A percentile compares a stretch with the other conserved stretches of the same genome.
These are phyloP conservation scores for Puntigrus tetrazona DNA, from an alignment of 2,113 vertebrate genomes.

Conservation along the genomic window DNA sequence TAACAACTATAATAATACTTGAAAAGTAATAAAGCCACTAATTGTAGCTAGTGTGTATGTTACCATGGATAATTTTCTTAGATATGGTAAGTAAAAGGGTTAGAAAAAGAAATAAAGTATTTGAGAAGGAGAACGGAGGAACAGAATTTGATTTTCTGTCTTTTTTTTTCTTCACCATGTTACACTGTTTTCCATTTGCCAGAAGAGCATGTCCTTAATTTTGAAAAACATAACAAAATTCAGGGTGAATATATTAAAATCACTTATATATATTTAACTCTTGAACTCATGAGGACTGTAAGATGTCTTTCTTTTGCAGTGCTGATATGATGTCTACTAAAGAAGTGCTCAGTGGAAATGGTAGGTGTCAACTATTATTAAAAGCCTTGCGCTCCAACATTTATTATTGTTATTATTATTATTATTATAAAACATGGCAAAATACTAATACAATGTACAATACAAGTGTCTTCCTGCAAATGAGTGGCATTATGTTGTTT, in stretches of 20 bases:
- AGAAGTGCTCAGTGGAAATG: conserved; percentile 85
- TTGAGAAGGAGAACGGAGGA: not conserved
- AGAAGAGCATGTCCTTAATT: not conserved
- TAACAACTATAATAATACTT: not conserved
- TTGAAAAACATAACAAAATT: not conserved
- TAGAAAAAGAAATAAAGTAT: not conserved
- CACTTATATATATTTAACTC: not conserved
- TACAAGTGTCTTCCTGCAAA: not conserved
- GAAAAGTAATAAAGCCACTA: not conserved
- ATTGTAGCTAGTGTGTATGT: not conserved
- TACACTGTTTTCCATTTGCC: not conserved
- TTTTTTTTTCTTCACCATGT: not conserved
- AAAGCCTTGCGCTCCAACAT: not conserved
- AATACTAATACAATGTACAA: not conserved
- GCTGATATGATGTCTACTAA: conserved; percentile 82
- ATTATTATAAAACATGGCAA: not conserved
- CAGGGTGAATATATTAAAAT: not conserved
- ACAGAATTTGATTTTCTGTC: too few species aligned
- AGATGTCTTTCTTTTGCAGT: conserved; percentile 62
- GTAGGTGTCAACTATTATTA: conserved; percentile 68
- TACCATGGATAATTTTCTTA: not conserved
- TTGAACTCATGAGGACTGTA: not conserved
- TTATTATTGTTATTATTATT: not conserved
- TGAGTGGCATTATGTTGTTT: not conserved
- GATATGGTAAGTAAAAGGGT: not conserved